These are phyloP conservation scores for Dicerorhinus sumatrensis DNA, from an alignment of 2,113 vertebrate genomes.

Conservation along the genomic window DNA sequence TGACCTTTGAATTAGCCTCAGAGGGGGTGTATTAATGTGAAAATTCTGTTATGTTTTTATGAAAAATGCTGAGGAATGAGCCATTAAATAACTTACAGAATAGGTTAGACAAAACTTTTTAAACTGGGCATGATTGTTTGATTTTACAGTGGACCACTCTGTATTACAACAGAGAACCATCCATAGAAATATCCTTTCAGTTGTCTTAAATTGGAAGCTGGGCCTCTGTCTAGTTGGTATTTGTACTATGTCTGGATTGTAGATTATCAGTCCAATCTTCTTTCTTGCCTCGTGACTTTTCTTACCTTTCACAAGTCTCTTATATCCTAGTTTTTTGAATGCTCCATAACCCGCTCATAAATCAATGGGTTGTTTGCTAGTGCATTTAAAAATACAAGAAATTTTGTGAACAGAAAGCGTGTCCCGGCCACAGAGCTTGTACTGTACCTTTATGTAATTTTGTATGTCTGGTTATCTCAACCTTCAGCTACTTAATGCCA, in stretches of 20 bases:
- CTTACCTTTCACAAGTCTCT: background rate
- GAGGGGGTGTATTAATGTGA: background rate
- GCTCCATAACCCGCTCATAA: background rate
- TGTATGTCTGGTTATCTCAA: background rate
- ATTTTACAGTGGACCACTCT: background rate
- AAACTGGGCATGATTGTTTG: background rate
- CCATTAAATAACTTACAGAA: background rate
- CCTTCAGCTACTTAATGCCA: background rate
- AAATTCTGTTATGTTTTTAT: background rate
- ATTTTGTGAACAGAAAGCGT: background rate
- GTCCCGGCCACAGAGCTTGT: background rate
- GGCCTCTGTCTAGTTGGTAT: background rate
- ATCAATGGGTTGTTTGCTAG: background rate
- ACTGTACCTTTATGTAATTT: background rate
- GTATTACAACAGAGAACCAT: background rate
- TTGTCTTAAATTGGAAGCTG: background rate
- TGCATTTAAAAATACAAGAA: conserved; percentile 1
- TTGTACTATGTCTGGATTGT: background rate
- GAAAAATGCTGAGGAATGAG: background rate
- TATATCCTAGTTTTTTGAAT: background rate
- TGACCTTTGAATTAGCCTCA: background rate
- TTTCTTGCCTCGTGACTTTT: background rate
- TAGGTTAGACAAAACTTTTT: background rate
- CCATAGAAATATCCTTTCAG: background rate
- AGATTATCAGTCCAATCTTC: background rate